Evolutionary conservation across 2,797 vertebrate genomes (phyloP), one percentile per base, ranked within the genome.

Genomic region (Amniataba percoides): DNA sequence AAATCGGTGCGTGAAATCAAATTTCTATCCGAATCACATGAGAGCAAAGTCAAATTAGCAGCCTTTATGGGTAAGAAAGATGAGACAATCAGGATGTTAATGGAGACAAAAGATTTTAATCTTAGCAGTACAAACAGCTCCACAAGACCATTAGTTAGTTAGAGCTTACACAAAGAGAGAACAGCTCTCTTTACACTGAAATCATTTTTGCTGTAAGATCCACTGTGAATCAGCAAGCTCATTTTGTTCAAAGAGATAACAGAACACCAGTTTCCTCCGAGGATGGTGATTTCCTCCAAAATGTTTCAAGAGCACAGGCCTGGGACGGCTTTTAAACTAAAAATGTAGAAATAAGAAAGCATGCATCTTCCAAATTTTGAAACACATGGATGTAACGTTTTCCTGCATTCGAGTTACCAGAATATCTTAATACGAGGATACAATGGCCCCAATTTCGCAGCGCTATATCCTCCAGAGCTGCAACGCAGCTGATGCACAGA

Each of bases 401-500:
- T 4, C 69, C 14, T 58, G 53, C 61, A 72, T 43, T 59, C 15
- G 3, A 23, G 18, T 67, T 45, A 43, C 60, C 60, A 66, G 49
- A 79, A 76, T 59, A 70, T 60, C 34, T 64, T 13, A 68, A 40
- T 48, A 45, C 34, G 70, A 13, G 19, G 42, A 42, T 31, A 45
- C 46, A 63, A 62, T 52, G 59, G 45, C 71, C 67, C 71, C 19
- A 39, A 43, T 74, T 82, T 18, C 10, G 23, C 0, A 60, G 40
- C 62, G 62, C 36, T 45, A 39, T 40, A 57, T 79, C 74, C 73
- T 83, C 42, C 62, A 21, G 57, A 82, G 71, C 72, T 74, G 51
- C 52, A 72, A 56, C 25, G 45, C 52, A 83, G 60, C 69, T 66
- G 64, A n/a, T 69, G 51, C 56, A 75, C 68, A 69, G 43, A 80